Base-by-base conservation (phyloP, 1,140 invertebrate species). In the Lordiphosa stackelbergi region DNA sequence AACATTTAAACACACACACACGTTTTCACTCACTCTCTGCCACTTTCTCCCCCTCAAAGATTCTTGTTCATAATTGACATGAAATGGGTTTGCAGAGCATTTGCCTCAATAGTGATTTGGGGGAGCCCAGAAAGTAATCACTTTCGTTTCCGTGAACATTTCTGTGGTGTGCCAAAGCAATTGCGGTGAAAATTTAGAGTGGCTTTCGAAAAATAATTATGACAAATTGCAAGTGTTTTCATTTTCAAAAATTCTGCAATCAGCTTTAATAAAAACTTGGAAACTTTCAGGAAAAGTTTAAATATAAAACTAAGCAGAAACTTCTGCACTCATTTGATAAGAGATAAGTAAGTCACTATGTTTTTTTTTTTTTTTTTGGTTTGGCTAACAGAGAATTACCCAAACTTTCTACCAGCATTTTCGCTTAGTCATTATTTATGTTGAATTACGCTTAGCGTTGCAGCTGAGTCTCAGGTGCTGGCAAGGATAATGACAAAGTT, bases 51-150 rank as follows among this genome's bases (percentile, higher is more conserved):
- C 51, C 51, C 31, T 64, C 55, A 65, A 65, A 64, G 36, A 31
- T 7, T 34, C 63, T 53, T 60, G 36, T 58, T 65, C 45, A 69
- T 61, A 77, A 69, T 69, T 78, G 48, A 78, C 13, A 16, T n/a
- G 35, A 36, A 24, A 13, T 10, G 34, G 45, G 24, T 40, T 36
- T 8, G 6, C 6, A 3, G 2, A 7, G 28, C 1, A 1, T 8
- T 31, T 7, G 28, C 28, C 28, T 3, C 2, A 31, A 5, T 5
- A 31, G 28, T 31, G 28, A 31, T 8, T 31, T 31, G 28, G 28
- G 6, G 6, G 8, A 7, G 28, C 28, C 28, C 54, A 36, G n/a
- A 58, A 61, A 55, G 53, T 47, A 73, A 69, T 70, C 54, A 59
- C 66, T 78, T 70, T 54, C 66, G 54, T 47, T 53, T 78, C 54